Evolutionary conservation across 2,888 invertebrate species (phyloP).

Genomic region (Asteroscopus sphinx): DNA sequence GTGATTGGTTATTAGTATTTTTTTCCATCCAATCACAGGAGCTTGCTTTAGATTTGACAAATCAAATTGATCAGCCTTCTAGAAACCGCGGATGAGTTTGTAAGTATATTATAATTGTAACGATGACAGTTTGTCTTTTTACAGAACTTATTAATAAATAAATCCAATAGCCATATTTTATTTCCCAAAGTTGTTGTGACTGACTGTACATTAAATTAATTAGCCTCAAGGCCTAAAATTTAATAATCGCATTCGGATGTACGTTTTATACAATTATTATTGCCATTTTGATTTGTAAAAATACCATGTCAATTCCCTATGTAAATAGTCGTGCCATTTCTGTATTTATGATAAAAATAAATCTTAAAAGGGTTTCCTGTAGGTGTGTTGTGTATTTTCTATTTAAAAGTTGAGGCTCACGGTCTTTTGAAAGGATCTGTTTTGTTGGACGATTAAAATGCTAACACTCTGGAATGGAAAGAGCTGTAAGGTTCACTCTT

Average conservation of each 20-base stretch:
- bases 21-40: too few relatives aligned
- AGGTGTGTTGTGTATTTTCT: conserved; percentile 75
- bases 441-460: conserved; percentile 16
- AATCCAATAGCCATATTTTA: conserved; percentile 6
- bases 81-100: too few relatives aligned
- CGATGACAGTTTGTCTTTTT: conserved; percentile 9
- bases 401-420: conserved; percentile 72
- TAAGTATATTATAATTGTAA: too few relatives aligned
- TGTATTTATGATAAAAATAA: conserved; percentile 72
- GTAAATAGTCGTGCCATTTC: conserved; percentile 88
- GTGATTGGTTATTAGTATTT: too few relatives aligned
- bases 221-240: conserved; percentile 71
- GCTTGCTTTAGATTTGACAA: too few relatives aligned
- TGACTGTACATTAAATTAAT: conserved; percentile 60
- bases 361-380: conserved; percentile 69
- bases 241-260: conserved; percentile 55
- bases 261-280: conserved; percentile 61
- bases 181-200: conserved; percentile 45
- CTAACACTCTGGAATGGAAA: not conserved
- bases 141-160: conserved; percentile 1
- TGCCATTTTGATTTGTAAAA: conserved; percentile 70
- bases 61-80: too few relatives aligned
- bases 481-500: not conserved
- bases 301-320: conserved; percentile 86
- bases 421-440: conserved; percentile 28